phyloP scores from a whole-genome alignment of 2,888 invertebrate species.

The Protophormia terraenovae region DNA sequence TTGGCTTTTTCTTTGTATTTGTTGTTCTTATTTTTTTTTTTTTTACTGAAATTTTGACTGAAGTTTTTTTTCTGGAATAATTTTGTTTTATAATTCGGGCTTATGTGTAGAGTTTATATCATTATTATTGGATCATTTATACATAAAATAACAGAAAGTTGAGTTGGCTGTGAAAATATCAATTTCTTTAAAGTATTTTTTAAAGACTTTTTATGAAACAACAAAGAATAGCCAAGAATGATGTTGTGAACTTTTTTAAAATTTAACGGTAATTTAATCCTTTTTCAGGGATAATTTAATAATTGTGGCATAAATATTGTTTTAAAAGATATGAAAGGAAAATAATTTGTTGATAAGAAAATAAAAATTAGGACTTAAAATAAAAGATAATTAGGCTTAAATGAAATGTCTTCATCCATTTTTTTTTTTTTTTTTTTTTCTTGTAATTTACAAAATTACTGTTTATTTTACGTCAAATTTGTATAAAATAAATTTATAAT shows the following conservation, averaged over 20 bases:
- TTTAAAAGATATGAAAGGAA: background rate
- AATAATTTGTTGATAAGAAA: too few species aligned
- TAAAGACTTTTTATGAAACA: constrained; percentile 8
- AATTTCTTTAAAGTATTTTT: constrained; percentile 52
- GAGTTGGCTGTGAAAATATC: constrained; percentile 42
- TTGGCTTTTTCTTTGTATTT: constrained; percentile 11
- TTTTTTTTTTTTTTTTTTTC: too few species aligned
- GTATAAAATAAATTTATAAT: too few species aligned
- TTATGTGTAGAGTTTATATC: constrained; percentile 19
- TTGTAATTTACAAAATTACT: too few species aligned
- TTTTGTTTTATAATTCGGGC: constrained; percentile 11
- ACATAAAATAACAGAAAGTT: too few species aligned
- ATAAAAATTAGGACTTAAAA: background rate
- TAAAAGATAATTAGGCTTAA: too few species aligned
- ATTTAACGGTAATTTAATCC: constrained; percentile 37
- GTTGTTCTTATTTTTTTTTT: constrained; percentile 5
- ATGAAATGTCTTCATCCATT: too few species aligned
- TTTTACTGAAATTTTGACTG: background rate
- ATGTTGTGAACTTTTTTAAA: constrained; percentile 2
- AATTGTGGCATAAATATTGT: background rate
- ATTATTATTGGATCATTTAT: constrained; percentile 34
- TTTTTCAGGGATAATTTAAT: constrained; percentile 1
- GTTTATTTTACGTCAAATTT: too few species aligned
- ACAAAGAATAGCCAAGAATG: background rate
- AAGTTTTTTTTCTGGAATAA: background rate